A percentile compares a stretch with the other conserved stretches of the same genome.
phyloP scores from a whole-genome alignment of 1,140 invertebrate species.

The Drosophila ohnishii region DNA sequence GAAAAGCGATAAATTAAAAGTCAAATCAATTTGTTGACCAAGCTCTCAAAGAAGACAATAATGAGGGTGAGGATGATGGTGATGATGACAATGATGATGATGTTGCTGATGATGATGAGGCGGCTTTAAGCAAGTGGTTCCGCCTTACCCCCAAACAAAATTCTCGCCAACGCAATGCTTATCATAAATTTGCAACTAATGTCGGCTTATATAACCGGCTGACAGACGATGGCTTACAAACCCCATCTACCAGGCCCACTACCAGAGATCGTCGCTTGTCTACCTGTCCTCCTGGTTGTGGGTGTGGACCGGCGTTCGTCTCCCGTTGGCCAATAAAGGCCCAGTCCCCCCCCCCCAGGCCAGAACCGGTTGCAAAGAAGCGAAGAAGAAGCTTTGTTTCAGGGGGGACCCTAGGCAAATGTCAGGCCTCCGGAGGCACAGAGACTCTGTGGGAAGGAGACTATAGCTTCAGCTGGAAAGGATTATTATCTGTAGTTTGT shows the following conservation, averaged over 20 bases:
- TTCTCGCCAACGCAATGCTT: conserved; percentile 52
- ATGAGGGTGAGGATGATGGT: conserved; percentile 1
- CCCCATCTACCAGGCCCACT: conserved; percentile 3
- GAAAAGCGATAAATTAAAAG: conserved; percentile 43
- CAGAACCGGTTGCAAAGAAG: conserved; percentile 9
- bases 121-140: conserved; percentile 53
- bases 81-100: conserved; percentile 10
- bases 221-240: conserved; percentile 15
- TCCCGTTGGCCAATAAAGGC: conserved; percentile 3
- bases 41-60: conserved; percentile 26
- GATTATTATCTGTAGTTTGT: neutral
- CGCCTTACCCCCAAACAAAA: conserved; percentile 31
- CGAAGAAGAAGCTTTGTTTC: neutral
- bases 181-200: conserved; percentile 69
- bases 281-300: conserved; percentile 12
- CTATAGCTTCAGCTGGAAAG: neutral
- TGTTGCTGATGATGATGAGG: conserved; percentile 26
- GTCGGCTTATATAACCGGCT: conserved; percentile 60
- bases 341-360: neutral
- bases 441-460: neutral
- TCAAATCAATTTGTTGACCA: conserved; percentile 40
- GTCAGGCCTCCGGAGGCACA: neutral
- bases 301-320: conserved; percentile 8
- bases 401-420: neutral
- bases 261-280: conserved; percentile 18